Evolutionary conservation across 2,113 vertebrate species (phyloP), one percentile per base, ranked within the genome.

Genomic region (Balaenoptera acutorostrata): DNA sequence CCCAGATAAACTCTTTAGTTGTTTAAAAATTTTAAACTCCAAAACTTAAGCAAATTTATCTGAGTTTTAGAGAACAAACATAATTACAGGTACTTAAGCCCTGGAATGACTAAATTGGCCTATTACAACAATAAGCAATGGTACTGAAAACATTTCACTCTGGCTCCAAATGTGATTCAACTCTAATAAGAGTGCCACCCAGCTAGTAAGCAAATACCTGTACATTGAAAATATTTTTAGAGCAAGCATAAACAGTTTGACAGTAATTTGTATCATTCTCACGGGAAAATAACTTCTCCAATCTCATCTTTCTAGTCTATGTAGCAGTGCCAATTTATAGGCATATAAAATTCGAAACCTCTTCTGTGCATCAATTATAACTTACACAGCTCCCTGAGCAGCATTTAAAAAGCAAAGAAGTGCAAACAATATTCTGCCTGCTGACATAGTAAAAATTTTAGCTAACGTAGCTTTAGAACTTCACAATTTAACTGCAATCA

Each of bases 361-460:
- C 98, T 97, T 97, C 95, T 64, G 55, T 90, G 55, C 97, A 98
- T 98, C 98, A 98, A 69, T 98, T 98, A 98, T 85, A 95, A 96
- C 93, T 75, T 72, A 97, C 0, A 0, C 92, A 98, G 97, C 88
- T 98, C 97, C 97, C 97, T 93, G 57, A 98, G 94, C 72, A 98
- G 89, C 96, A 98, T 97, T 98, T 98, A 98, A 98, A 98, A 98
- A 92, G 98, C 94, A 98, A 97, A 98, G 93, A 98, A 98, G 94
- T 84, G 89, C 98, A 98, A 98, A 97, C 95, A 98, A 96, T 98
- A 98, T 98, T 98, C 92, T 96, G 96, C 78, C 98, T 98, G 98
- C 97, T 99, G 98, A 98, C 97, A 98, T 57, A 72, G 97, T 87
- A 98, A 98, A 98, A 98, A 98, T 98, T 97, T 96, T 97, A 97